These are phyloP conservation scores for Erithacus rubecula DNA, from an alignment of 2,797 vertebrate genomes.

Conservation along the genomic window DNA sequence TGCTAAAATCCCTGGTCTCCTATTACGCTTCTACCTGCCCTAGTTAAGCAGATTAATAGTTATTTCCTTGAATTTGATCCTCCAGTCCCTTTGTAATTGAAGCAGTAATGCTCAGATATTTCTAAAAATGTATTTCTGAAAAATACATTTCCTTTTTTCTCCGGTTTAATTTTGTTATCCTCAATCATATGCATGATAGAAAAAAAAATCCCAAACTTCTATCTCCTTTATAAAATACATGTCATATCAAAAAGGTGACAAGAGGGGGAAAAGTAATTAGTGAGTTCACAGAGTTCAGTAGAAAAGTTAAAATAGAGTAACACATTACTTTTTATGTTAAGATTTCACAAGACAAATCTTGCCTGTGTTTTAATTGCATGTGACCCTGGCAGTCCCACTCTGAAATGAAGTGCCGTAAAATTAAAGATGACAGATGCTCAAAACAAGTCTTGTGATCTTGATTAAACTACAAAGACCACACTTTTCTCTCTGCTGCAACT, in stretches of 20 bases:
- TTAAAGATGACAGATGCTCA: slow-evolving; percentile 88
- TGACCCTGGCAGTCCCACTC: slow-evolving; percentile 84
- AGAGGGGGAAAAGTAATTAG: slow-evolving; percentile 86
- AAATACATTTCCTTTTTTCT: slow-evolving; percentile 75
- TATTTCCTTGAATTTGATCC: slow-evolving; percentile 79
- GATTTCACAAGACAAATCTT: slow-evolving; percentile 87
- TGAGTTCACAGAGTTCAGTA: slow-evolving; percentile 84
- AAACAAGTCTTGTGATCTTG: slow-evolving; percentile 87
- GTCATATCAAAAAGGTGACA: slow-evolving; percentile 86
- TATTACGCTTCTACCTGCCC: slow-evolving; percentile 79
- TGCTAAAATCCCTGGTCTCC: slow-evolving; percentile 65
- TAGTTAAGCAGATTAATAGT: slow-evolving; percentile 81
- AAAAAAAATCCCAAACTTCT: slow-evolving; percentile 80
- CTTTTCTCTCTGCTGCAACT: slow-evolving; percentile 85
- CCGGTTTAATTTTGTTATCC: slow-evolving; percentile 82
- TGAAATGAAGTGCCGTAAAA: slow-evolving; percentile 87
- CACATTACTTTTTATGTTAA: slow-evolving; percentile 87
- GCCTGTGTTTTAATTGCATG: slow-evolving; percentile 89
- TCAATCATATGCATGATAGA: slow-evolving; percentile 76
- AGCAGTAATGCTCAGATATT: slow-evolving; percentile 74
- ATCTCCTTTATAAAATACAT: slow-evolving; percentile 83
- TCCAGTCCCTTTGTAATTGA: slow-evolving; percentile 73
- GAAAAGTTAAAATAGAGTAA: slow-evolving; percentile 87
- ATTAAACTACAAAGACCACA: slow-evolving; percentile 87
- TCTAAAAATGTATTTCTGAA: slow-evolving; percentile 79